phyloP scores from a whole-genome alignment of 2,888 invertebrate species.

The Ceraclea dissimilis region DNA sequence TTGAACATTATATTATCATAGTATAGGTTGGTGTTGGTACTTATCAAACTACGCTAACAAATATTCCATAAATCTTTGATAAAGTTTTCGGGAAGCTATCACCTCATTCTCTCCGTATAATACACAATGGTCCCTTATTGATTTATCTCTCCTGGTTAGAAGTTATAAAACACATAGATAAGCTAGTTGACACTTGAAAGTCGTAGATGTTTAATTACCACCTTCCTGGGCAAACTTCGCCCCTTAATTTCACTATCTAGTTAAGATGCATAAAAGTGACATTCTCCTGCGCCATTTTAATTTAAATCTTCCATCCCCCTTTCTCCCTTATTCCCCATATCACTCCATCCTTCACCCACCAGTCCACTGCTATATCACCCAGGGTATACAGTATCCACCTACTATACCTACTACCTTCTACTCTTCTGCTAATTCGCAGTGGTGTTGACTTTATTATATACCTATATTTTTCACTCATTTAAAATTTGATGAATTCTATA shows the following conservation, averaged over 20 bases:
- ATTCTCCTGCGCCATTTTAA: slow-evolving; percentile 27
- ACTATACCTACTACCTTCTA: too few species aligned
- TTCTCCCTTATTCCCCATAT: not conserved
- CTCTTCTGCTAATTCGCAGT: not conserved
- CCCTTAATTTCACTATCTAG: slow-evolving; percentile 27
- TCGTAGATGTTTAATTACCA: slow-evolving; percentile 27
- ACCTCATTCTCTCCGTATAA: not conserved
- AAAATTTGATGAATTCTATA: too few species aligned
- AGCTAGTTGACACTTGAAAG: slow-evolving; percentile 26
- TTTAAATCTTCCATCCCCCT: slow-evolving; percentile 24
- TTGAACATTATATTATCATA: too few species aligned
- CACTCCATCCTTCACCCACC: not conserved
- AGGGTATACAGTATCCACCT: not conserved
- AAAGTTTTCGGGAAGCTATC: slow-evolving; percentile 2
- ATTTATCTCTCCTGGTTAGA: slow-evolving; percentile 19
- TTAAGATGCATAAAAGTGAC: slow-evolving; percentile 27
- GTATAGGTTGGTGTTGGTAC: too few species aligned
- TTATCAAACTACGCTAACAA: not conserved
- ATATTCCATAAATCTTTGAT: slow-evolving; percentile 3
- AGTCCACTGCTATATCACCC: not conserved
- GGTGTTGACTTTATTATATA: not conserved
- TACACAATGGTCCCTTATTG: slow-evolving; percentile 17
- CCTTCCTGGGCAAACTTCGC: slow-evolving; percentile 26
- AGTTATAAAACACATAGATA: slow-evolving; percentile 26
- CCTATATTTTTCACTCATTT: too few species aligned